Evolutionary conservation across 2,888 invertebrate genomes (phyloP).

Genomic region (Andricus quercusramuli): DNA sequence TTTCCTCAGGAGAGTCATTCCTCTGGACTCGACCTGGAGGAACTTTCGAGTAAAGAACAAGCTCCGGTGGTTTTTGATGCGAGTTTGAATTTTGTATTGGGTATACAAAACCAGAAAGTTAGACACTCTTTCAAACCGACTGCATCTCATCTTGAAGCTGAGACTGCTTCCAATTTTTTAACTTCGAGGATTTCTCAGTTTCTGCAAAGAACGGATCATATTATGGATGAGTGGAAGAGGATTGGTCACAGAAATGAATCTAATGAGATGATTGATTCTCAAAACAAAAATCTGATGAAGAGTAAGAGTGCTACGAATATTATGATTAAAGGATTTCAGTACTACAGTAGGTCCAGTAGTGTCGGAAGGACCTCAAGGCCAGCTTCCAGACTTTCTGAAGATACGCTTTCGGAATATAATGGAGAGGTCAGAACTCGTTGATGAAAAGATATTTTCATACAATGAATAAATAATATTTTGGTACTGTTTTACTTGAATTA

Average conservation of each 20-base stretch:
- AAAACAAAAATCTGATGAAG: conserved; percentile 43
- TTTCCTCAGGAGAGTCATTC: conserved; percentile 76
- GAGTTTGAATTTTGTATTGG: conserved; percentile 88
- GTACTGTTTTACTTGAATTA: too few species aligned
- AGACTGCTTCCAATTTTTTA: conserved; percentile 88
- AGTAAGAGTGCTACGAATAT: conserved; percentile 90
- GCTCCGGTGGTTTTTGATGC: conserved; percentile 91
- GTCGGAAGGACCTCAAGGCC: conserved; percentile 68
- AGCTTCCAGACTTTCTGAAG: conserved; percentile 57
- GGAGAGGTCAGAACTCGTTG: conserved; percentile 65
- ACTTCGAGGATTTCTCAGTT: conserved; percentile 89
- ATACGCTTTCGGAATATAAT: conserved; percentile 71
- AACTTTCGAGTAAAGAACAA: conserved; percentile 84
- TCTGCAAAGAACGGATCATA: conserved; percentile 90
- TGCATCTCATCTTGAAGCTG: conserved; percentile 88
- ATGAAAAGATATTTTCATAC: too few species aligned
- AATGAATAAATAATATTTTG: too few species aligned
- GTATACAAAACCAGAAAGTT: conserved; percentile 86
- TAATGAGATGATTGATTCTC: conserved; percentile 63
- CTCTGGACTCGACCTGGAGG: conserved; percentile 77
- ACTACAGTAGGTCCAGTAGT: conserved; percentile 79
- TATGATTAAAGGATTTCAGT: conserved; percentile 89
- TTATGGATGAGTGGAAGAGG: conserved; percentile 92
- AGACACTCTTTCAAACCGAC: conserved; percentile 85
- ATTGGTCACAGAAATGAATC: conserved; percentile 83